These are phyloP conservation scores for Glaucopsyche alexis DNA, from an alignment of 2,888 invertebrate species.

Conservation along the genomic window DNA sequence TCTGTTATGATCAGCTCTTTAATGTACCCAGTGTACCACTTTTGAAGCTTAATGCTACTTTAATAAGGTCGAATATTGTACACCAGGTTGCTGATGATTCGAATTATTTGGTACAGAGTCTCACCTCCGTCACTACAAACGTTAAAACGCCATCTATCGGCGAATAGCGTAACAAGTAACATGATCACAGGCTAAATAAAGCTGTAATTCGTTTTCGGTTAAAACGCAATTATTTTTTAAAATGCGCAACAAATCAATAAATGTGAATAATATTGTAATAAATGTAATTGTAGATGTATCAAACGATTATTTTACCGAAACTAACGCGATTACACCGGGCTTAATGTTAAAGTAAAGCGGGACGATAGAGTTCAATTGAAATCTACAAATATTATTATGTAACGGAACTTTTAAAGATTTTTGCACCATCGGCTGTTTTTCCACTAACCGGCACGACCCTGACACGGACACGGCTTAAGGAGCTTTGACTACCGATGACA, in stretches of 20 bases:
- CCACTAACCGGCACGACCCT: too few species aligned
- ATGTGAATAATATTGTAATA: slow-evolving; percentile 4
- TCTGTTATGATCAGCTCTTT: too few species aligned
- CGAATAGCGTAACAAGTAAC: neutral
- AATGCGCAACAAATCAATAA: slow-evolving; percentile 17
- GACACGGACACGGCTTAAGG: too few species aligned
- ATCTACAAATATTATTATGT: neutral
- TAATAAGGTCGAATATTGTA: too few species aligned
- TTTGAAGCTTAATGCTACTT: too few species aligned
- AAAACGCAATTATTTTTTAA: neutral
- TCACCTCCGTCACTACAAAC: neutral
- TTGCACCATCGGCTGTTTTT: too few species aligned
- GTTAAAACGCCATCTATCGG: slow-evolving; percentile 14
- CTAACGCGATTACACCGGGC: neutral
- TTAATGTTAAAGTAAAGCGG: slow-evolving; percentile 15
- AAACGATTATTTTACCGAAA: neutral
- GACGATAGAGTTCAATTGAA: neutral
- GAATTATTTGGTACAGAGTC: neutral
- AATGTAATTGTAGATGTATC: slow-evolving; percentile 1
- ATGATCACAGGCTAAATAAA: neutral
- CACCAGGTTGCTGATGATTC: neutral
- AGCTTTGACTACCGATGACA: too few species aligned
- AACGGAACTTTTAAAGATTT: too few species aligned
- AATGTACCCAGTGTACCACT: too few species aligned
- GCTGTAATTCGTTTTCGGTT: neutral